Base-by-base conservation (phyloP, 2,797 vertebrate genomes). In the Crenuchus spilurus region DNA sequence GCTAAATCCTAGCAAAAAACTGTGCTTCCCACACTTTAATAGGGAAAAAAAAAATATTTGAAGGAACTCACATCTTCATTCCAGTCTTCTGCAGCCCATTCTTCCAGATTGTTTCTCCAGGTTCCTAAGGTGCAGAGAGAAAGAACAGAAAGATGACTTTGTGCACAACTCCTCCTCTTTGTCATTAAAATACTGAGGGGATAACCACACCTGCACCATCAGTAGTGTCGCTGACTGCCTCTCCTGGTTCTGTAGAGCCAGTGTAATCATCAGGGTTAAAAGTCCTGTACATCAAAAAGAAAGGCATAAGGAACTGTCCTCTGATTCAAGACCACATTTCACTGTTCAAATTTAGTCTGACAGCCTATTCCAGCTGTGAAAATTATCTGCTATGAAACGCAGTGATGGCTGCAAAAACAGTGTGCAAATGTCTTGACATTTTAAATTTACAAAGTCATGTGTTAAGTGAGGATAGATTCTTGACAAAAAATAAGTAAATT, bases 61-160 rank as follows among this genome's bases (percentile, higher is more conserved):
- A 30, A 48, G 8, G 1, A 31, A 91, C 96, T 94, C 91, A 99
- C 97, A 87, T 99, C 97, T 90, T 98, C 97, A 82, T 92, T 96
- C 97, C 97, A 99, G 74, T 99, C 97, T 81, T 99, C 97, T 44
- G 95, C 82, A 58, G 91, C 93, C 97, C 96, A 99, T 71, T 99
- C 97, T 79, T 99, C 97, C 78, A 94, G 42, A 75, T 94, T 94
- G 72, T 93, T 96, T 80, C 88, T 94, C 96, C 95, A 99, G 2
- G 95, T 78, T 84, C 94, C 96, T 87, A 61, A 68, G n/a, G 54
- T 10, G 22, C 18, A 70, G 0, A 63, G 31, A 33, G 28, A n/a
- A n/a, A n/a, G n/a, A n/a, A n/a, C n/a, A n/a, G n/a, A n/a, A n/a
- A n/a, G n/a, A n/a, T n/a, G n/a, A 49, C 16, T n/a, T 44, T 44